Evolutionary conservation across 2,888 invertebrate species (phyloP).

Genomic region (Malachius bipustulatus): DNA sequence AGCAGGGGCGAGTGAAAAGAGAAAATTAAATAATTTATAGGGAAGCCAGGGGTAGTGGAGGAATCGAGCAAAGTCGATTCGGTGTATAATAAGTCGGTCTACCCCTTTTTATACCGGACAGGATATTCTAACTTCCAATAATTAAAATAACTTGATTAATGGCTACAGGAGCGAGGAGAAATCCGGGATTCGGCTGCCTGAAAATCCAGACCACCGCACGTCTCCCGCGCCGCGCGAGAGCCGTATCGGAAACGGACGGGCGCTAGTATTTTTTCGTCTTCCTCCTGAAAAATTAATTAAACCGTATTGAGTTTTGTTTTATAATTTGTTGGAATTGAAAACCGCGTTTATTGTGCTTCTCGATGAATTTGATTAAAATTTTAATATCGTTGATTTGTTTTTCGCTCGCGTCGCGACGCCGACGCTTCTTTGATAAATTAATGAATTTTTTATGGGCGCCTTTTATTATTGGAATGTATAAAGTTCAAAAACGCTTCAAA

Average conservation of each 20-base stretch:
- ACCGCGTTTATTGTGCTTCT: constrained; percentile 25
- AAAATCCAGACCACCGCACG: too few relatives aligned
- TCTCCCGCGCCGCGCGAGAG: too few relatives aligned
- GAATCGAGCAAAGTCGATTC: background rate
- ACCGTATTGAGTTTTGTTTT: constrained; percentile 27
- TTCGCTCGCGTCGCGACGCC: constrained; percentile 20
- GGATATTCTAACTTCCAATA: constrained; percentile 30
- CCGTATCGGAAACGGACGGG: too few relatives aligned
- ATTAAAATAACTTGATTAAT: constrained; percentile 32
- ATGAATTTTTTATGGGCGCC: constrained; percentile 26
- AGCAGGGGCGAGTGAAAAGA: background rate
- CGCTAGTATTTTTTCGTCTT: constrained; percentile 19
- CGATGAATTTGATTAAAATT: constrained; percentile 34
- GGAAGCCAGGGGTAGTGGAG: background rate
- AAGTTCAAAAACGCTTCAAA: too few relatives aligned
- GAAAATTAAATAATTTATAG: constrained; percentile 1
- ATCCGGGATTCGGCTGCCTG: too few relatives aligned
- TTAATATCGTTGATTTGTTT: constrained; percentile 33
- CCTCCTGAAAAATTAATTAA: constrained; percentile 29
- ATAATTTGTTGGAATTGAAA: constrained; percentile 28
- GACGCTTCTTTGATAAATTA: constrained; percentile 26
- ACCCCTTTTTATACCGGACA: constrained; percentile 23
- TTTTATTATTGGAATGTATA: constrained; percentile 5
- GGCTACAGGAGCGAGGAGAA: constrained; percentile 14
- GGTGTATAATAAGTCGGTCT: constrained; percentile 22